Evolutionary conservation across 2,888 invertebrate genomes (phyloP).

Genomic region (Hydraecia micacea): DNA sequence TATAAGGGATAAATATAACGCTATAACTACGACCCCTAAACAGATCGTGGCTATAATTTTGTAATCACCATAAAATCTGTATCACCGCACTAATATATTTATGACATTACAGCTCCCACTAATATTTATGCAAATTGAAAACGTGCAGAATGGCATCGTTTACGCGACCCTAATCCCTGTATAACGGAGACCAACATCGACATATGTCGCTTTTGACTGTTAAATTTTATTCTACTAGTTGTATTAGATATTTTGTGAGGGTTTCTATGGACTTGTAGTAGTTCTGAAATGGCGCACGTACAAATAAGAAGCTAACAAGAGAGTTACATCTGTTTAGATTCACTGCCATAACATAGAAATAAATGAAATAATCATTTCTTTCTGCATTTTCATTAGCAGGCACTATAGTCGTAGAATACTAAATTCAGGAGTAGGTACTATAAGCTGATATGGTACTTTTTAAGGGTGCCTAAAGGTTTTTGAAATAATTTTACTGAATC

Average conservation of each 20-base stretch:
- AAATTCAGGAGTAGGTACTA: background rate
- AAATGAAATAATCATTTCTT: background rate
- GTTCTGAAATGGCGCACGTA: background rate
- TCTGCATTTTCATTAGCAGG: background rate
- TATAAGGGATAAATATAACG: constrained; percentile 67
- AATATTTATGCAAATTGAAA: constrained; percentile 91
- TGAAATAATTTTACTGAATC: background rate
- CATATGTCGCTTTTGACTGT: constrained; percentile 80
- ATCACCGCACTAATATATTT: constrained; percentile 90
- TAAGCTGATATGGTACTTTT: background rate
- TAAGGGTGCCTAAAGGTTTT: background rate
- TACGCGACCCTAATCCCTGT: constrained; percentile 84
- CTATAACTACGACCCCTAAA: constrained; percentile 76
- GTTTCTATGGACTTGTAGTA: constrained; percentile 13
- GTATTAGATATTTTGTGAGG: constrained; percentile 29
- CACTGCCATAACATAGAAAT: background rate
- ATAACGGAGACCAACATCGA: constrained; percentile 75
- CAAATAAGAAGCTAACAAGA: constrained; percentile 2
- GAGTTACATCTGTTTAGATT: background rate
- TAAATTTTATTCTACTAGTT: constrained; percentile 59
- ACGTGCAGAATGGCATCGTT: constrained; percentile 87
- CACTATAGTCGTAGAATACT: too few species aligned
- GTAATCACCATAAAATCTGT: constrained; percentile 90
- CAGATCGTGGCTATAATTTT: constrained; percentile 82
- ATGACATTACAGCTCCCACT: constrained; percentile 87